phyloP scores from a whole-genome alignment of 2,888 invertebrate genomes.

The Bhutanitis thaidina region DNA sequence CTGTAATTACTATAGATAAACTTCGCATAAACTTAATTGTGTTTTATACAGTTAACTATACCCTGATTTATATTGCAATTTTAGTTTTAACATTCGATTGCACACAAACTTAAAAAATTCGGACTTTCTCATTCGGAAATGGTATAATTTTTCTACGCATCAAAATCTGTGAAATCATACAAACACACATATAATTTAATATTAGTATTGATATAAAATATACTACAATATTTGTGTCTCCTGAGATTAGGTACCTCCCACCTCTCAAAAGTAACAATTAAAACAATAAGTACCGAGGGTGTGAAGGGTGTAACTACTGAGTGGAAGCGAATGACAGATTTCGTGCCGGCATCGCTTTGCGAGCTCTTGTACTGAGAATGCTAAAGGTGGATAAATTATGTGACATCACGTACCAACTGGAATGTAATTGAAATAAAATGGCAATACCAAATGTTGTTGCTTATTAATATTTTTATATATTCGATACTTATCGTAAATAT shows the following conservation, averaged over 20 bases:
- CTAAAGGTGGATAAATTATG: conserved; percentile 62
- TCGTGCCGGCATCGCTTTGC: conserved; percentile 36
- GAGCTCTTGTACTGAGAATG: conserved; percentile 49
- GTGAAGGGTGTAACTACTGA: conserved; percentile 63
- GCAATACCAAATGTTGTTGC: conserved; percentile 8
- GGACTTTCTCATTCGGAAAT: no score
- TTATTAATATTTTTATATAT: no score
- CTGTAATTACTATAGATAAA: conserved; percentile 55
- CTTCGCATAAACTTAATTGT: conserved; percentile 15
- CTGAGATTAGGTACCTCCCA: conserved; percentile 66
- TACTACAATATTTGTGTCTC: conserved; percentile 47
- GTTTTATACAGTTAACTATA: background rate
- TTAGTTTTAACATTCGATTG: no score
- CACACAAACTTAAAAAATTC: no score
- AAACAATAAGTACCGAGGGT: conserved; percentile 60
- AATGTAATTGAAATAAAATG: conserved; percentile 20
- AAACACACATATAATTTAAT: no score
- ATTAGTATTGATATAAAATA: no score
- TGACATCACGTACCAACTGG: conserved; percentile 40
- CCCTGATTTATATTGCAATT: no score
- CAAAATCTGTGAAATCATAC: no score
- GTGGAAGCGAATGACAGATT: conserved; percentile 59
- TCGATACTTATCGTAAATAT: no score
- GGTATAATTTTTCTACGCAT: no score
- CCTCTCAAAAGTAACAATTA: conserved; percentile 74